phyloP scores from a whole-genome alignment of 2,888 invertebrate species.

The Amiota minor region DNA sequence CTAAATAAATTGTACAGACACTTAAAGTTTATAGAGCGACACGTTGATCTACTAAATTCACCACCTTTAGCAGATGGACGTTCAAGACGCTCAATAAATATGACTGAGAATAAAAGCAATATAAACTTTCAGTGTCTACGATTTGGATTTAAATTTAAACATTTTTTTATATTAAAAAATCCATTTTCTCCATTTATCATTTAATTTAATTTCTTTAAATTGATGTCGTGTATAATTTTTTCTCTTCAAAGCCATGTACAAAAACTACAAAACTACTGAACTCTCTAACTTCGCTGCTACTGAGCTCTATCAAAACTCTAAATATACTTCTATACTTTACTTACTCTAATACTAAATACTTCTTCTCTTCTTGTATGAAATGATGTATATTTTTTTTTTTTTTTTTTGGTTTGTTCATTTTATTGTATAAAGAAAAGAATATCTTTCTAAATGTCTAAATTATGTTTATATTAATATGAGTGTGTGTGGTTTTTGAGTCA shows the following conservation, averaged over 20 bases:
- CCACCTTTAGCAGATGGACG: conserved; percentile 37
- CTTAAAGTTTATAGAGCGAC: conserved; percentile 1
- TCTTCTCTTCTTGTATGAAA: neutral
- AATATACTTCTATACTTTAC: neutral
- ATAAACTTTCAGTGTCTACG: conserved; percentile 36
- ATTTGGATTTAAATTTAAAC: too few species aligned
- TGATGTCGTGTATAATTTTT: conserved; percentile 68
- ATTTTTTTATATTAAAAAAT: neutral
- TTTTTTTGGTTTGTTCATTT: too few species aligned
- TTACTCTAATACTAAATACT: neutral
- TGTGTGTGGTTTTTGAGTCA: too few species aligned
- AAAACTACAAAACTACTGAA: conserved; percentile 18
- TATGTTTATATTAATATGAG: too few species aligned
- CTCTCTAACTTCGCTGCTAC: conserved; percentile 34
- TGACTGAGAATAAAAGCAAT: conserved; percentile 33
- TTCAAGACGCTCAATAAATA: neutral
- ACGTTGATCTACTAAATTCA: conserved; percentile 35
- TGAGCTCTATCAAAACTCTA: conserved; percentile 35
- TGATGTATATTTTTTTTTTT: too few species aligned
- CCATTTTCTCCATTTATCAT: conserved; percentile 11
- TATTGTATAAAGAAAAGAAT: too few species aligned
- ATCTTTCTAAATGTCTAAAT: too few species aligned
- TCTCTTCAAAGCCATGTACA: conserved; percentile 49
- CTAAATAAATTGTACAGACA: neutral
- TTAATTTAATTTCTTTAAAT: conserved; percentile 45